Conservation (phyloP, 2,888 invertebrate species). For the Dicroscelio sp. region DNA sequence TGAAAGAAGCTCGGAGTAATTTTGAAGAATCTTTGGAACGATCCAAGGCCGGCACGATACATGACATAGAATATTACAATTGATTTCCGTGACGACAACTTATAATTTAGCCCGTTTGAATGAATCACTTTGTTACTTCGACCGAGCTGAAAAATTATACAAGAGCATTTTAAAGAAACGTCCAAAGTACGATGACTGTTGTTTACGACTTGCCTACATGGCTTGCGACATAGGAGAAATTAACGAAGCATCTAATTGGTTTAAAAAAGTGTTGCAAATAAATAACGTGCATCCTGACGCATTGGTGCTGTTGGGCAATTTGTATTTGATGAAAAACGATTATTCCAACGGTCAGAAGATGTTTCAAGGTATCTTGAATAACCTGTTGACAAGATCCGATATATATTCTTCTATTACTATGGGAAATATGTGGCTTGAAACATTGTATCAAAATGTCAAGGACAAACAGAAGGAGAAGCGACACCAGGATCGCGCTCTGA, state of each 20-base stretch:
- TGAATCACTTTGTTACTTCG: constrained; percentile 98
- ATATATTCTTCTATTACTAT: constrained; percentile 99
- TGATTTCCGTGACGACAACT: constrained; percentile 98
- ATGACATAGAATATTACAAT: no score
- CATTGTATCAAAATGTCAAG: constrained; percentile 97
- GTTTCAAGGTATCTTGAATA: constrained; percentile 98
- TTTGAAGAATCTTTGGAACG: constrained; percentile 97
- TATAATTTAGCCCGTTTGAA: constrained; percentile 98
- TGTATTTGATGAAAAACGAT: constrained; percentile 99
- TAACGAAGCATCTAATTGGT: constrained; percentile 99
- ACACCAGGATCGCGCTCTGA: constrained; percentile 98
- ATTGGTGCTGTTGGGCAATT: constrained; percentile 99
- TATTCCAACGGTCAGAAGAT: constrained; percentile 98
- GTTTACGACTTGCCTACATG: constrained; percentile 98
- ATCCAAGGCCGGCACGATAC: constrained; percentile 95
- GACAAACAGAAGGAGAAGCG: constrained; percentile 99
- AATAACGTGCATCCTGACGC: constrained; percentile 99
- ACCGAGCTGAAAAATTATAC: constrained; percentile 98
- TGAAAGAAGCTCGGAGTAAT: constrained; percentile 96
- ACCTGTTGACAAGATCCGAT: constrained; percentile 96
- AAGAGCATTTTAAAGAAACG: constrained; percentile 99
- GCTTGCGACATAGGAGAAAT: constrained; percentile 99
- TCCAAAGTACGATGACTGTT: constrained; percentile 99
- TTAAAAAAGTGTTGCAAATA: constrained; percentile 96
- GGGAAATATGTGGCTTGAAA: constrained; percentile 99